phyloP scores from a whole-genome alignment of 2,888 invertebrate genomes.

The Tipula confusa region DNA sequence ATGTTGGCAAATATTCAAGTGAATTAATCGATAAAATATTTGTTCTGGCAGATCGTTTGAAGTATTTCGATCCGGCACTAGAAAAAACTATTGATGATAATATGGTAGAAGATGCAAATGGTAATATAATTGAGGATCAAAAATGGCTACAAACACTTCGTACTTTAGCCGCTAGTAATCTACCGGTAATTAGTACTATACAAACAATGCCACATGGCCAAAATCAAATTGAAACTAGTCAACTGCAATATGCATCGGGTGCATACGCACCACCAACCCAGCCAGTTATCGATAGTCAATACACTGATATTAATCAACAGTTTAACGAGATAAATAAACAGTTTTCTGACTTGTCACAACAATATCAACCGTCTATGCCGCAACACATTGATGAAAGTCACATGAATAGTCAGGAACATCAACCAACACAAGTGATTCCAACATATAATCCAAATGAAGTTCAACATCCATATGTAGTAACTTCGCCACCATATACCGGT shows the following conservation, averaged over 20 bases:
- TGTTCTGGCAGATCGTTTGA: slow-evolving; percentile 58
- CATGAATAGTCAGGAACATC: not conserved
- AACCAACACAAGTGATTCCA: not conserved
- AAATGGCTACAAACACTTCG: slow-evolving; percentile 47
- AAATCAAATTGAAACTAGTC: slow-evolving; percentile 6
- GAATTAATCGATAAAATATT: slow-evolving; percentile 55
- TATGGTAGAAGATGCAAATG: slow-evolving; percentile 43
- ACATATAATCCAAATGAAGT: not conserved
- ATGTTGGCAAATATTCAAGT: slow-evolving; percentile 53
- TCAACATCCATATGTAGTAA: not conserved
- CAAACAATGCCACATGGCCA: not conserved
- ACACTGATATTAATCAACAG: slow-evolving; percentile 47
- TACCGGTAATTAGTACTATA: not conserved
- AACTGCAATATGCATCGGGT: slow-evolving; percentile 40
- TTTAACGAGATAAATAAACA: slow-evolving; percentile 44
- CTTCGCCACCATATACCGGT: not conserved
- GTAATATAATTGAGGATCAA: slow-evolving; percentile 43
- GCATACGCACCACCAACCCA: slow-evolving; percentile 38
- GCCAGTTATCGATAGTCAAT: slow-evolving; percentile 46
- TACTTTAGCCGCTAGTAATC: slow-evolving; percentile 36
- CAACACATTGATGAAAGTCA: not conserved
- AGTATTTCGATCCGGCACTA: slow-evolving; percentile 62
- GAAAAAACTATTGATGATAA: slow-evolving; percentile 47
- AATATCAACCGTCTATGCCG: not conserved
- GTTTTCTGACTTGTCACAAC: slow-evolving; percentile 3